These are phyloP conservation scores for Darevskia mixta DNA, from an alignment of 2,797 vertebrate genomes.

Conservation along the genomic window DNA sequence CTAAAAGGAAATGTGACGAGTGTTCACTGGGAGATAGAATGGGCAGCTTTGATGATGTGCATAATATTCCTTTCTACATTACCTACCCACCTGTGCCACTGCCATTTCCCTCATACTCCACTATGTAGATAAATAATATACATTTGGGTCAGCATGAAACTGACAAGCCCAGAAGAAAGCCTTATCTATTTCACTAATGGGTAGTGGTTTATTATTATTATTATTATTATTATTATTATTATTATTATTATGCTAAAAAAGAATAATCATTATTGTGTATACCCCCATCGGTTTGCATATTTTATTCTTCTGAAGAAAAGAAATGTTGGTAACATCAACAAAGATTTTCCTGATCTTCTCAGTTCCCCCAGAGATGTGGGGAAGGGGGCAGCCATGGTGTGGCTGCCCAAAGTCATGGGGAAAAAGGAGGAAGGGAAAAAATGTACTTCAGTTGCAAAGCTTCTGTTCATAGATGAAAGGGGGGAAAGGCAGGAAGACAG, in stretches of 20 bases:
- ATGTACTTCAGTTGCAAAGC: not conserved
- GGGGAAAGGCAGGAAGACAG: not conserved
- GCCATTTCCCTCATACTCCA: not conserved
- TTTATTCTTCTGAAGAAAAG: no score
- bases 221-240: no score
- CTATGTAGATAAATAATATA: no score
- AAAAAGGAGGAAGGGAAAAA: not conserved
- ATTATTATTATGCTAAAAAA: not conserved
- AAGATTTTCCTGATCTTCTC: no score
- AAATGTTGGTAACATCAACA: no score
- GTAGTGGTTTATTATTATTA: not conserved
- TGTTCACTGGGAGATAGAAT: not conserved
- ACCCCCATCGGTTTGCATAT: no score
- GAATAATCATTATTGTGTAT: not conserved
- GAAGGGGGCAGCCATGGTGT: no score
- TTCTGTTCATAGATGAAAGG: not conserved
- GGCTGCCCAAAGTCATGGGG: not conserved
- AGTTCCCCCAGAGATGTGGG: no score
- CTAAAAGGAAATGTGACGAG: not conserved
- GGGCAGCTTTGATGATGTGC: not conserved
- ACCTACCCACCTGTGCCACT: no score
- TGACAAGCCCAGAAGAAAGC: not conserved
- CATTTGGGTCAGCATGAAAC: not conserved
- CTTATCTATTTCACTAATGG: not conserved
- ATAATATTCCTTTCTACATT: not conserved